Base-by-base conservation (phyloP, 2,888 invertebrate genomes). In the Lasioglossum marginatum region DNA sequence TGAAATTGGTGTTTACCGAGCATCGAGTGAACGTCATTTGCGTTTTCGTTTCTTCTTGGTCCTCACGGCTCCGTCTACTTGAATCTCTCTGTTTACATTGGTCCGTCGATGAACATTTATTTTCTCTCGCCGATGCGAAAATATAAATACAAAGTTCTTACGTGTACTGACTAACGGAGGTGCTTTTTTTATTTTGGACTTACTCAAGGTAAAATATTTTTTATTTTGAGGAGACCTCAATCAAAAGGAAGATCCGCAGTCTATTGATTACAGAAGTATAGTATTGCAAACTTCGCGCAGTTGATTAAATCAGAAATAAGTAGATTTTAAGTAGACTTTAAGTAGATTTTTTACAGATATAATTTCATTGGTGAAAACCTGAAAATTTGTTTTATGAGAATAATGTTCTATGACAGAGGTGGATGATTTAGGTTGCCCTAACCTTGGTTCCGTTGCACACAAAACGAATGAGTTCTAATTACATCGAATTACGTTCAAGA, bases 401-500 rank as follows among this genome's bases (percentile, higher is more conserved):
- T 27, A 63, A 31, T 27, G 19, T 40, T 60, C 40, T 34, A 37
- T 19, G 14, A n/a, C 5, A 19, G 34, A 31, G 5, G 23, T 52
- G 27, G 57, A 8, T 8, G n/a, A 60, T 57, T 27, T 16, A 37
- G 37, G 14, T 19, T 57, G 34, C 23, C 52, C n/a, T 52, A 34
- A 37, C 52, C 75, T 48, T 43, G 40, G 34, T 48, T 48, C 40
- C 48, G 45, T 23, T 23, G 34, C 71, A 73, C 66, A 48, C 60
- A 57, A 82, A 71, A 52, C 37, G 66, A 68, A 34, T 34, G 37
- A 70, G 73, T 68, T 87, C 87, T 82, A 82, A 87, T 87, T 87
- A 87, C 74, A 77, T 60, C 31, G n/a, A n/a, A n/a, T 68, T 27
- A n/a, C n/a, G 27, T 43, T 48, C 43, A 27, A 43, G 40, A 60